phyloP scores from a whole-genome alignment of 2,797 vertebrate genomes.

The Avahi laniger region DNA sequence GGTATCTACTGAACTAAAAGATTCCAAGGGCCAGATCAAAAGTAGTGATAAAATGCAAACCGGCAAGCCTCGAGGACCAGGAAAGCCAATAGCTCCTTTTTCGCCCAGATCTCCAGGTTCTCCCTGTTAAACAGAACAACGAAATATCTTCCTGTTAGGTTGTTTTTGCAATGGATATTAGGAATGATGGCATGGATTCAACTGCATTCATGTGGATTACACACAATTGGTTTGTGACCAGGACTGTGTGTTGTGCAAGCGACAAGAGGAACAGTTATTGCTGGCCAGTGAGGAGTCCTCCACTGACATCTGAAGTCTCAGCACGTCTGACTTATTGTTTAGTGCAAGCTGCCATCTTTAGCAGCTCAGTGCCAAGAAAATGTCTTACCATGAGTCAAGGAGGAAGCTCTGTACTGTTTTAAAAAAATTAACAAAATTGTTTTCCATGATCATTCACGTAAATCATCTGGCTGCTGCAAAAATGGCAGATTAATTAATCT shows the following conservation, averaged over 20 bases:
- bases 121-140: slow-evolving; percentile 83
- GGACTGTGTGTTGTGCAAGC: accelerated
- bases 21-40: background rate
- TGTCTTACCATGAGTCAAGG: background rate
- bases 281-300: background rate
- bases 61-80: slow-evolving; percentile 86
- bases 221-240: background rate
- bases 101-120: slow-evolving; percentile 87
- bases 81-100: slow-evolving; percentile 82
- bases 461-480: background rate
- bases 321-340: background rate
- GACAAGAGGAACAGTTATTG: background rate
- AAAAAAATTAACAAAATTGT: background rate
- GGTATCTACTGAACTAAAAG: background rate
- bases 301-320: background rate
- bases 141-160: background rate
- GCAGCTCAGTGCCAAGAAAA: background rate
- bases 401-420: background rate
- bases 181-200: background rate
- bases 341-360: background rate
- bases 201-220: too few relatives aligned
- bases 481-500: background rate
- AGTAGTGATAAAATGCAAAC: slow-evolving; percentile 78
- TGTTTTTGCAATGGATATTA: background rate
- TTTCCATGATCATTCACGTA: background rate